Evolutionary conservation across 2,113 vertebrate genomes (phyloP).

Genomic region (Indicator indicator): DNA sequence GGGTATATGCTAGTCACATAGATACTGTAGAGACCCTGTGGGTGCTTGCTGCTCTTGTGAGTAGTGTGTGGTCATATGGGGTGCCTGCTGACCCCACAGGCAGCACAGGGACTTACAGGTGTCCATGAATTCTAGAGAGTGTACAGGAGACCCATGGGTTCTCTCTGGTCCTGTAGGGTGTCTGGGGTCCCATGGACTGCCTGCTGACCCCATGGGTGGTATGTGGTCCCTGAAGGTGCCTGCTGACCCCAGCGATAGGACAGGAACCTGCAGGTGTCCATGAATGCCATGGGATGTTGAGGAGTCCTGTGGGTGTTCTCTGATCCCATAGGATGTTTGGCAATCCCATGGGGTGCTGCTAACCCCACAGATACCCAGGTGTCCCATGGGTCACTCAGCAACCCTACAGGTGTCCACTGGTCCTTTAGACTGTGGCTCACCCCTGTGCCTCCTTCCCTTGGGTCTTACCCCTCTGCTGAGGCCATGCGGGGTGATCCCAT

Average conservation of each 20-base stretch:
- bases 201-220: background rate
- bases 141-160: background rate
- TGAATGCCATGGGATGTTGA: rapidly evolving
- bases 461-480: background rate
- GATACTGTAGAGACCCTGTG: background rate
- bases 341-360: background rate
- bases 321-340: background rate
- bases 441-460: background rate
- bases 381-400: background rate
- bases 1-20: background rate
- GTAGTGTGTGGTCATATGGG: background rate
- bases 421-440: background rate
- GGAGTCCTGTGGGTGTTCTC: background rate
- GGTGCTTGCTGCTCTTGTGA: background rate
- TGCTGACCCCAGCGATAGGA: background rate
- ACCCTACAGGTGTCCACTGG: too few species aligned
- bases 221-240: rapidly evolving
- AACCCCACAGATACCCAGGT: background rate
- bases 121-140: rapidly evolving
- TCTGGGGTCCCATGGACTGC: background rate
- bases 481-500: rapidly evolving
- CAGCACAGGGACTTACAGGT: background rate
- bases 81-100: background rate
- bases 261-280: background rate
- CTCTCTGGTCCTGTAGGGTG: background rate